Base-by-base conservation (phyloP, 1,140 invertebrate genomes). In the Papilio dardanus region DNA sequence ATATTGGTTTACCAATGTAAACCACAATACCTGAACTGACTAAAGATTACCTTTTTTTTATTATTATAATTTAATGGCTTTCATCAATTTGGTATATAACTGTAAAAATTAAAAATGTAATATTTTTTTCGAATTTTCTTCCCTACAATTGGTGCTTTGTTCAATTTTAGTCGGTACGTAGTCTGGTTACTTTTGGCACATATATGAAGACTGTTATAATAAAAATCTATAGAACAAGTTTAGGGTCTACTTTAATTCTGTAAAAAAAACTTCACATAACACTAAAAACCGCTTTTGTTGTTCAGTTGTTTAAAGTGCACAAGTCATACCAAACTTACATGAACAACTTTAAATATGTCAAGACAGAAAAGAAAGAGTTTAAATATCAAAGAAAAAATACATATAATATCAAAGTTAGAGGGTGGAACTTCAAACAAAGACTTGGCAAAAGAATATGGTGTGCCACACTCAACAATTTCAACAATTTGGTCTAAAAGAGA, bases 391-490 rank as follows among this genome's bases (percentile, higher is more conserved):
- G 81, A 81, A 77, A 84, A 81, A 78, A 79, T 65, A 69, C 65
- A 31, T 76, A 79, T 83, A 77, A 85, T 83, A 50, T 83, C 75
- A 75, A 86, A 77, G 78, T 71, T 87, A 74, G 76, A 81, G 46
- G 83, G 28, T 19, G 81, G 79, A 75, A 74, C 74, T 77, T 40
- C 80, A 75, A 85, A 84, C 79, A 79, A 78, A 79, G 74, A 75
- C 62, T 19, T 78, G 50, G 76, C 65, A 77, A 78, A 79, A 42
- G 77, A 81, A 83, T 85, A 76, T 83, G 80, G 80, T 50, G 80
- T 85, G 78, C 78, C 81, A 33, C 80, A 83, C 66, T 84, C 83
- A 40, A 86, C 83, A 79, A 86, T 86, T 74, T 86, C 81, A 79
- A 84, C 14, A 16, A 86, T 83, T 79, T 83, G 79, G 79, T 46